Percentiles rank a stretch among this genome's conserved stretches.
These are phyloP conservation scores for Tetropium fuscum DNA, from an alignment of 2,888 invertebrate species.

Conservation along the genomic window DNA sequence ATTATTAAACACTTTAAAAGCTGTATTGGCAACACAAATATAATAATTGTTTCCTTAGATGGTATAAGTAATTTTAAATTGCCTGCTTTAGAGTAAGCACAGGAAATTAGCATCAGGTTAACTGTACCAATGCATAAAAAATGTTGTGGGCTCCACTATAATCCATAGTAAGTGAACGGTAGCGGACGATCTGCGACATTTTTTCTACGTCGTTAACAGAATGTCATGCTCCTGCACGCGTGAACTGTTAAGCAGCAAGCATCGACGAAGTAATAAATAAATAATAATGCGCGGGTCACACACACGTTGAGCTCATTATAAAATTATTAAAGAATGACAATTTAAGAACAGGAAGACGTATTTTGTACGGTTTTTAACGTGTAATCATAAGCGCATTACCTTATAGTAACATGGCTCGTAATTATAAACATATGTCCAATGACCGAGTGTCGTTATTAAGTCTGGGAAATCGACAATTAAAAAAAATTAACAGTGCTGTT, in stretches of 20 bases:
- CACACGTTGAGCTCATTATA: conserved; percentile 44
- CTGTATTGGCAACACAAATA: no score
- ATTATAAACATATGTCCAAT: conserved; percentile 65
- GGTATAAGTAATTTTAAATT: no score
- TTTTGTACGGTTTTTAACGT: conserved; percentile 66
- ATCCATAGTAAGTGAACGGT: conserved; percentile 2
- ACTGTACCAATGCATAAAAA: no score
- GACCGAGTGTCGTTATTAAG: conserved; percentile 57
- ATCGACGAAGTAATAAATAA: conserved; percentile 20
- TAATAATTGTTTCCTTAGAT: no score
- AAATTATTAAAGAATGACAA: conserved; percentile 66
- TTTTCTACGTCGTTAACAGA: conserved; percentile 10
- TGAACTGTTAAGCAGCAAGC: conserved; percentile 10
- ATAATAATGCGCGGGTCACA: conserved; percentile 25
- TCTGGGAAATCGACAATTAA: conserved; percentile 60
- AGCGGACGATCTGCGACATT: background rate
- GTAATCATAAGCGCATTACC: conserved; percentile 56
- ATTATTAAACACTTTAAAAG: no score
- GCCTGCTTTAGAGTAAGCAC: no score
- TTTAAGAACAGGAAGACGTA: conserved; percentile 66
- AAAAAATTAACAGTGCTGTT: conserved; percentile 40
- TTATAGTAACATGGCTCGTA: conserved; percentile 59
- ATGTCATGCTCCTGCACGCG: conserved; percentile 15
- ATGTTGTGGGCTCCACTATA: background rate
- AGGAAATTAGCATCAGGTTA: no score